Conservation (phyloP, 1,140 invertebrate genomes). For the Euwallacea fornicatus region DNA sequence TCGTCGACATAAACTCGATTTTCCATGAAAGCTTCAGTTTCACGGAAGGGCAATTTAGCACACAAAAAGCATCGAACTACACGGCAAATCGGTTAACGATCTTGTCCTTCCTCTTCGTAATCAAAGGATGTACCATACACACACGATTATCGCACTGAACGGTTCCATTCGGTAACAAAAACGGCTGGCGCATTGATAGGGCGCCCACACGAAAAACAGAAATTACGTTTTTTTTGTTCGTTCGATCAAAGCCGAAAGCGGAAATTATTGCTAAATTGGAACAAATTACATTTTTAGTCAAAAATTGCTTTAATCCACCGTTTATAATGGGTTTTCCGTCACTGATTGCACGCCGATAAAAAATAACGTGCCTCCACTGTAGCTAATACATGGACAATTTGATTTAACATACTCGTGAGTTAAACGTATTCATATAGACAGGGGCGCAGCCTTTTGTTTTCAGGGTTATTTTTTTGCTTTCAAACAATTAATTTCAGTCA, state of each 20-base stretch:
- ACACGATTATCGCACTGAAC: conserved; percentile 5
- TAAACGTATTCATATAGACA: conserved; percentile 1
- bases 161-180: conserved; percentile 4
- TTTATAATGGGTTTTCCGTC: conserved; percentile 34
- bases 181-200: conserved; percentile 4
- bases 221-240: conserved; percentile 8
- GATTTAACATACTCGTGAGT: conserved; percentile 33
- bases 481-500: too few relatives aligned
- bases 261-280: conserved; percentile 39
- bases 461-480: too few relatives aligned
- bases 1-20: too few relatives aligned
- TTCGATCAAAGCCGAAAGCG: conserved; percentile 19
- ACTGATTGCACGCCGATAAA: conserved; percentile 30
- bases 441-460: background rate
- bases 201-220: conserved; percentile 12
- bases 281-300: conserved; percentile 38
- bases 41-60: too few relatives aligned
- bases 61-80: background rate
- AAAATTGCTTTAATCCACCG: conserved; percentile 38
- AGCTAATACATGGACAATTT: conserved; percentile 31
- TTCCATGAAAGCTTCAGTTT: too few relatives aligned
- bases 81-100: background rate
- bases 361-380: conserved; percentile 24
- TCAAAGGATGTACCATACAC: conserved; percentile 12
- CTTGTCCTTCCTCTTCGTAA: background rate